These are phyloP conservation scores for Tyto alba DNA, from an alignment of 2,113 vertebrate genomes.

Conservation along the genomic window DNA sequence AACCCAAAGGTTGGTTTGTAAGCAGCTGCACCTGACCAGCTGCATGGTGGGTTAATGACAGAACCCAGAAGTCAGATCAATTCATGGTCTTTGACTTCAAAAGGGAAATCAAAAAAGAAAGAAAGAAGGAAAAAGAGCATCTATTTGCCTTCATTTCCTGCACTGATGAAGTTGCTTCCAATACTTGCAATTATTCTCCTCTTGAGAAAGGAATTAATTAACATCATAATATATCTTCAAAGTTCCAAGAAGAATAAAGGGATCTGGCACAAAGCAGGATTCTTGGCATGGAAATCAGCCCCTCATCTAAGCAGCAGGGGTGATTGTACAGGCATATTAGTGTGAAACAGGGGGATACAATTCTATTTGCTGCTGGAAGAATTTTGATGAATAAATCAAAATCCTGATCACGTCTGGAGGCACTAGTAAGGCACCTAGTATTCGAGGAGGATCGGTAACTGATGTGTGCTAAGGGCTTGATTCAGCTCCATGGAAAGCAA, in stretches of 20 bases:
- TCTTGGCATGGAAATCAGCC: constrained; percentile 39
- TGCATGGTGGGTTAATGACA: neutral
- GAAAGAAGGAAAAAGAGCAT: neutral
- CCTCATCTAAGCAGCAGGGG: constrained; percentile 35
- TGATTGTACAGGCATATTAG: constrained; percentile 15
- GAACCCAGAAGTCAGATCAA: constrained; percentile 4
- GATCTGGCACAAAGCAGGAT: constrained; percentile 36
- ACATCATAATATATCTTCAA: constrained; percentile 35
- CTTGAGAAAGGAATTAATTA: constrained; percentile 65
- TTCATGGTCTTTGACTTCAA: neutral
- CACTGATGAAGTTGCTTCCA: constrained; percentile 19
- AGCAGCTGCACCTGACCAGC: neutral
- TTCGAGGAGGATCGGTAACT: neutral
- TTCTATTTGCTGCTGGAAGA: neutral
- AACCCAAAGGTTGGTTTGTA: neutral
- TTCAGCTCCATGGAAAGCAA: neutral
- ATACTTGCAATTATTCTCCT: constrained; percentile 22
- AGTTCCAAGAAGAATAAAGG: constrained; percentile 46
- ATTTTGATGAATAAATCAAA: constrained; percentile 38
- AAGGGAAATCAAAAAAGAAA: neutral
- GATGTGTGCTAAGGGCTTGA: neutral
- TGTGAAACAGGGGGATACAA: neutral
- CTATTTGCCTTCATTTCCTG: constrained; percentile 20
- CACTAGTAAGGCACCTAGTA: neutral
- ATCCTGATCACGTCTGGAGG: neutral